Conservation (phyloP, 2,797 vertebrate genomes). For the Carduelis carduelis region DNA sequence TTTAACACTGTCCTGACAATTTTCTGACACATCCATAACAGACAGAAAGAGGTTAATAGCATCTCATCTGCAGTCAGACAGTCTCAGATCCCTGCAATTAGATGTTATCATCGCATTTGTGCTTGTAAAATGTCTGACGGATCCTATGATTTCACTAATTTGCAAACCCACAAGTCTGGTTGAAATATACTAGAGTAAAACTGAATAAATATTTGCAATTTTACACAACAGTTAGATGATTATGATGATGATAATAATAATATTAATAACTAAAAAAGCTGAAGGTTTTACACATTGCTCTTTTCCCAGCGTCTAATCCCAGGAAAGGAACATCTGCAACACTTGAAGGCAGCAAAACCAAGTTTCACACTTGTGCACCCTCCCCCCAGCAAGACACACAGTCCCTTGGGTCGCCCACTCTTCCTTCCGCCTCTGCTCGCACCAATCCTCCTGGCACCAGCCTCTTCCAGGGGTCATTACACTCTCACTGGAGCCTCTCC, state of each 20-base stretch:
- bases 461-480: background rate
- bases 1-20: background rate
- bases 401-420: background rate
- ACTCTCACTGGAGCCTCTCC: background rate
- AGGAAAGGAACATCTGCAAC: background rate
- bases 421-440: background rate
- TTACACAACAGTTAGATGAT: background rate
- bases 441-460: background rate
- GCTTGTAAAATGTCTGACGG: slow-evolving; percentile 34
- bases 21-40: background rate
- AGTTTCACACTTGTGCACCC: background rate
- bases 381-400: background rate
- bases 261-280: background rate
- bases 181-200: slow-evolving; percentile 13
- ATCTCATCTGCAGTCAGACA: slow-evolving; percentile 32
- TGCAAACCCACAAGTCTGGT: slow-evolving; percentile 13
- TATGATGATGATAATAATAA: background rate
- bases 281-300: background rate
- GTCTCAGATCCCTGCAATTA: slow-evolving; percentile 58
- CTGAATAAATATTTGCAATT: slow-evolving; percentile 22
- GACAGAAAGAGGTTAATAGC: slow-evolving; percentile 32
- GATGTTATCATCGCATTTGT: slow-evolving; percentile 39
- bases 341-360: background rate
- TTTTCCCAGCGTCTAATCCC: background rate
- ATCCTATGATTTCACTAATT: slow-evolving; percentile 53